Percentiles rank a stretch among this genome's conserved stretches.
Evolutionary conservation across 2,113 vertebrate genomes (phyloP).

Genomic region (Microtus richardsoni): DNA sequence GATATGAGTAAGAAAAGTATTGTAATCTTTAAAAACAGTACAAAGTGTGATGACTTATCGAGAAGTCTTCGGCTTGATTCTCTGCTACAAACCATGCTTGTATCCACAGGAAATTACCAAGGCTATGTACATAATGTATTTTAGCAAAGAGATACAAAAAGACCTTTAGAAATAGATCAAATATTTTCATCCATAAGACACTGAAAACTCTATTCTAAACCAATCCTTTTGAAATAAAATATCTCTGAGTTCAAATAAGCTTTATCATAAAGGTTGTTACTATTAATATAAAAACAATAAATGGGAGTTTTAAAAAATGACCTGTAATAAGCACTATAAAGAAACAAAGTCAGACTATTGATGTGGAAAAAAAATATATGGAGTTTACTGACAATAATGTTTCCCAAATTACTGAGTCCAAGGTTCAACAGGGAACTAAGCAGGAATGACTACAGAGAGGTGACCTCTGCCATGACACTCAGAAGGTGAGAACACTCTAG

Average conservation of each 20-base stretch:
- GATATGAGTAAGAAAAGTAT: slow-evolving; percentile 8
- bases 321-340: slow-evolving; percentile 45
- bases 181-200: neutral
- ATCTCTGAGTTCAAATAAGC: neutral
- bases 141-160: slow-evolving; percentile 54
- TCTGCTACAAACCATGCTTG: neutral
- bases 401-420: slow-evolving; percentile 48
- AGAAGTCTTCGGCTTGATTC: neutral
- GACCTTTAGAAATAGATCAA: slow-evolving; percentile 35
- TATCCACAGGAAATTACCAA: neutral
- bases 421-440: slow-evolving; percentile 34
- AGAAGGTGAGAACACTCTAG: neutral
- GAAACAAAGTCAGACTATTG: slow-evolving; percentile 57
- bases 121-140: neutral
- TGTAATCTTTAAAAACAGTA: neutral
- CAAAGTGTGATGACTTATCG: neutral
- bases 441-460: neutral
- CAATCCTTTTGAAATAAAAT: slow-evolving; percentile 60
- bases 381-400: slow-evolving; percentile 18
- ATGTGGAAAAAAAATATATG: neutral
- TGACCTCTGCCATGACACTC: neutral
- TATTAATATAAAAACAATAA: slow-evolving; percentile 36
- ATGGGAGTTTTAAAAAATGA: slow-evolving; percentile 45
- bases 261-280: slow-evolving; percentile 41
- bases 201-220: slow-evolving; percentile 43